Evolutionary conservation across 2,888 invertebrate species (phyloP).

Genomic region (Drosophila atroscutellata): DNA sequence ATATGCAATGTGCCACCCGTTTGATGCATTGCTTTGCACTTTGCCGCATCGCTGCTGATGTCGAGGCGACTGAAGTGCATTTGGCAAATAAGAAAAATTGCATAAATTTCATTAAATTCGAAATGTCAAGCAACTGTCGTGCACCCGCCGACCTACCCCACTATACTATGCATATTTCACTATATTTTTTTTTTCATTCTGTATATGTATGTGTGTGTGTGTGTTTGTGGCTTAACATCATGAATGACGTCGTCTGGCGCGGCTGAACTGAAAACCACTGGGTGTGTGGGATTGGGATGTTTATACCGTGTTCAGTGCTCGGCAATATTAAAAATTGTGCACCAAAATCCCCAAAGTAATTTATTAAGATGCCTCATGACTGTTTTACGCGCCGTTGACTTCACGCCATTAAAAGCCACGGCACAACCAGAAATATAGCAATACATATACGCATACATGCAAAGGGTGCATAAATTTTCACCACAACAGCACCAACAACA

Average conservation of each 20-base stretch:
- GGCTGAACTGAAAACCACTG: slow-evolving; percentile 28
- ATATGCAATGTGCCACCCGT: slow-evolving; percentile 51
- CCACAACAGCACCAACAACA: slow-evolving; percentile 34
- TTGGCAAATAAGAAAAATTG: slow-evolving; percentile 80
- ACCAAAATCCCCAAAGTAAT: slow-evolving; percentile 84
- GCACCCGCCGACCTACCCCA: slow-evolving; percentile 38
- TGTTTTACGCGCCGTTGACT: slow-evolving; percentile 83
- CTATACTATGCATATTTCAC: slow-evolving; percentile 28
- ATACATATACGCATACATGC: slow-evolving; percentile 47
- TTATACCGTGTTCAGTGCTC: slow-evolving; percentile 47
- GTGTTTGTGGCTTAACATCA: slow-evolving; percentile 45
- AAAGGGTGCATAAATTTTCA: slow-evolving; percentile 68
- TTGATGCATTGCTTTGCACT: slow-evolving; percentile 73
- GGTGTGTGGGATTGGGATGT: slow-evolving; percentile 16
- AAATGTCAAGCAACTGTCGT: slow-evolving; percentile 77
- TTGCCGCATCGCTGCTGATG: slow-evolving; percentile 63
- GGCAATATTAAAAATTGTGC: slow-evolving; percentile 80
- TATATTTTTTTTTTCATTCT: background rate
- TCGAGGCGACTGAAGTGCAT: slow-evolving; percentile 64
- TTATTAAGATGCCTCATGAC: slow-evolving; percentile 84
- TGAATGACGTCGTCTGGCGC: slow-evolving; percentile 48
- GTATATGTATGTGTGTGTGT: slow-evolving; percentile 4
- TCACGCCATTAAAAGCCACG: slow-evolving; percentile 81
- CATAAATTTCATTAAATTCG: slow-evolving; percentile 82
- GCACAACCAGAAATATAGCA: slow-evolving; percentile 47